Conservation (phyloP, 1,140 invertebrate species). For the Polypedilum vanderplanki region DNA sequence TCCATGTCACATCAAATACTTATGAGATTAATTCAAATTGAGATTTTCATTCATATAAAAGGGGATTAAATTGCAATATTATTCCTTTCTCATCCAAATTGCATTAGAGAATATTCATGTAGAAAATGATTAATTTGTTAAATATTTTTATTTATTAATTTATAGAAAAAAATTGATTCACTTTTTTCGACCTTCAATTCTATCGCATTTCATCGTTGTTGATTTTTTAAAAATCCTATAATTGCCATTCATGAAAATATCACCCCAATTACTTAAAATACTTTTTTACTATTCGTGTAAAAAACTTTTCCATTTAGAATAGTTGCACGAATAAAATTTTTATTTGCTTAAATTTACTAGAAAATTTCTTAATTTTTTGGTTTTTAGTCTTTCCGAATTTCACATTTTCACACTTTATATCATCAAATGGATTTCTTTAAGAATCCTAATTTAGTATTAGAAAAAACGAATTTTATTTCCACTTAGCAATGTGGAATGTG, state of each 20-base stretch:
- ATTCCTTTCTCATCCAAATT: background rate
- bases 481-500: too few species aligned
- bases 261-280: slow-evolving; percentile 1
- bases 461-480: background rate
- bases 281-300: slow-evolving; percentile 10
- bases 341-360: background rate
- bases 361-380: background rate
- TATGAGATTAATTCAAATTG: slow-evolving; percentile 14
- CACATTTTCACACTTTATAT: slow-evolving; percentile 20
- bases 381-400: slow-evolving; percentile 28
- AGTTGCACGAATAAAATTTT: background rate
- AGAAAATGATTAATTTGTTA: slow-evolving; percentile 3
- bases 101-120: background rate
- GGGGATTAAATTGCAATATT: slow-evolving; percentile 4
- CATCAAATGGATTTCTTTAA: background rate
- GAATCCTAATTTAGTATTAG: background rate
- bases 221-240: slow-evolving; percentile 1
- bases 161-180: background rate
- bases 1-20: slow-evolving; percentile 6
- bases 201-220: background rate
- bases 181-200: background rate
- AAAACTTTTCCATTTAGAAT: background rate
- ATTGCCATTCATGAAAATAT: slow-evolving; percentile 13
- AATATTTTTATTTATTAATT: background rate
- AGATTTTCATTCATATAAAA: background rate